Conservation (phyloP, 2,113 vertebrate species). For the Oxygymnocypris stewartii region DNA sequence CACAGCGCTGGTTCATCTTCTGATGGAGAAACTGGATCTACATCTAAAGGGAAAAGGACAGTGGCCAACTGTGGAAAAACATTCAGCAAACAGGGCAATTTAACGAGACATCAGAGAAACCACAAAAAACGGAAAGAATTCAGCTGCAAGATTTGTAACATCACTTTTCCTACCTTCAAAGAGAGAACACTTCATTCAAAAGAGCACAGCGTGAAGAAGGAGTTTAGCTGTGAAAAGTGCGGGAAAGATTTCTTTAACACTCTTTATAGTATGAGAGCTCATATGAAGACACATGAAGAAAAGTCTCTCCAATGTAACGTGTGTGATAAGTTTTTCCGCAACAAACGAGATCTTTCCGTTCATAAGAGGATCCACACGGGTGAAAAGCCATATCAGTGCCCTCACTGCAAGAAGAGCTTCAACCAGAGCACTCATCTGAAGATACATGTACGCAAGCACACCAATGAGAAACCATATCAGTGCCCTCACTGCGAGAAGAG, state of each 20-base stretch:
- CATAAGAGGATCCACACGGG: slow-evolving; percentile 38
- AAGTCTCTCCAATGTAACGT: slow-evolving; percentile 15
- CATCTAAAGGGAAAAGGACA: not conserved
- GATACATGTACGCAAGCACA: too few species aligned
- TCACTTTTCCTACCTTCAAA: slow-evolving; percentile 1
- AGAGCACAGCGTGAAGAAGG: slow-evolving; percentile 39
- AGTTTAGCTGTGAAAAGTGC: slow-evolving; percentile 38
- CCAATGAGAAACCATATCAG: too few species aligned
- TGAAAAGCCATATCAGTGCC: slow-evolving; percentile 34
- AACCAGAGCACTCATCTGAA: not conserved
- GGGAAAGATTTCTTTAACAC: not conserved
- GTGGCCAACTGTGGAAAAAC: not conserved
- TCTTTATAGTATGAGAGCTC: not conserved
- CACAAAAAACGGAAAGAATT: not conserved
- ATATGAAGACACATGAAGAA: slow-evolving; percentile 44
- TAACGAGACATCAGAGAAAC: not conserved
- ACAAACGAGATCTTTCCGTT: slow-evolving; percentile 34
- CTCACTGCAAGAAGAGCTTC: slow-evolving; percentile 20
- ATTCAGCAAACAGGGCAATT: not conserved
- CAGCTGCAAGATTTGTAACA: not conserved
- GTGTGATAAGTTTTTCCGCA: slow-evolving; percentile 42
- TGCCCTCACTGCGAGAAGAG: too few species aligned
- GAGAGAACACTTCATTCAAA: not conserved
- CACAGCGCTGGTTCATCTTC: not conserved
- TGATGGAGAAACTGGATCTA: not conserved